Base-by-base conservation (phyloP, 92 coral and sea anemone species). In the Heliopora coerulea region DNA sequence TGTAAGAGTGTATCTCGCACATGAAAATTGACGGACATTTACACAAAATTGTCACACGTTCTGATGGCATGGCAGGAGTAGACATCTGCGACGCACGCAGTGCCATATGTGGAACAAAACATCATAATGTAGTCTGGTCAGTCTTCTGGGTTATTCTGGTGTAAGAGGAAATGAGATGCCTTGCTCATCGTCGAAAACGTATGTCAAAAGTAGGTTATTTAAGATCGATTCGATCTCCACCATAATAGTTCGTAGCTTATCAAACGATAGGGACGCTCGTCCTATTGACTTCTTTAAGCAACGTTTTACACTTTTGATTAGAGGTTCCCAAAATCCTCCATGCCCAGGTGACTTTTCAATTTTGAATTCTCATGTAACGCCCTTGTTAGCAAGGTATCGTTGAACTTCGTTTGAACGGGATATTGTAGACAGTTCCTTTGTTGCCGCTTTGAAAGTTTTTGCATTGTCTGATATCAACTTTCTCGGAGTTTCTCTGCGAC, bases 241-340 rank as follows among this genome's bases (percentile, higher is more conserved):
- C n/a, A 66, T 12, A 9, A 66, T 25, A 0, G 73, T 66, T 4
- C 57, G 56, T 34, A 66, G 3, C 7, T 66, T 57, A n/a, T 44
- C 73, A 35, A 66, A 66, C 3, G 52, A 15, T 42, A 40, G 24
- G 46, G 30, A 37, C 19, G 72, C 49, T 37, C 72, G 50, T 65
- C 31, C 52, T 0, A 65, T 65, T 8, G 62, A 49, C 21, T 76
- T 76, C 37, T 76, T 76, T 3, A 75, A 24, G n/a, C 62, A 29
- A 0, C 73, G 35, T 62, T 76, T 76, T 15, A 76, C 62, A 20
- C 62, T 23, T 34, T 35, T 46, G 24, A 76, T 52, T 33, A 76
- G 8, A 0, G 73, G 58, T 23, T 76, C 81, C 35, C 49, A 76
- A n/a, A 76, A 76, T 1, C 74, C 74, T 46, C 80, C 80, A 50